Percentiles rank a stretch among this genome's conserved stretches.
Conservation (phyloP, 2,113 vertebrate genomes). For the Chinchilla lanigera region DNA sequence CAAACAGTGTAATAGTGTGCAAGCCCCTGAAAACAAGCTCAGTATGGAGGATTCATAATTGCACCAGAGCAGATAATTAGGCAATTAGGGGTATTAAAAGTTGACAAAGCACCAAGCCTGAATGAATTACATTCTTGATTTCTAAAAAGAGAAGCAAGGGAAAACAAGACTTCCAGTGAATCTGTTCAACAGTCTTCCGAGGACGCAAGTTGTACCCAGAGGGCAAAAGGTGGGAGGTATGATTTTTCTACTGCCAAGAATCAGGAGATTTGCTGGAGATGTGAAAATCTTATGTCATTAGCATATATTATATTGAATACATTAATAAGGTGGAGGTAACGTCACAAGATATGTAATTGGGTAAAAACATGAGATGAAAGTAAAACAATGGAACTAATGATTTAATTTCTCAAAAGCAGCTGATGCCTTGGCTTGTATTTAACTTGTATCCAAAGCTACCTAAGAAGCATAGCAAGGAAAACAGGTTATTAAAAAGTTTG, state of each 20-base stretch:
- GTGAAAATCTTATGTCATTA: not conserved
- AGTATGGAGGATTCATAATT: conserved; percentile 69
- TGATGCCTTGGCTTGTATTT: conserved; percentile 64
- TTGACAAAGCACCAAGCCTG: conserved; percentile 56
- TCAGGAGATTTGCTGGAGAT: not conserved
- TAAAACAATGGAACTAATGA: conserved; percentile 68
- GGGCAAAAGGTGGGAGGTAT: not conserved
- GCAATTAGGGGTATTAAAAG: conserved; percentile 75
- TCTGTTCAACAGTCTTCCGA: not conserved
- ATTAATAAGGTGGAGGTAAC: conserved; percentile 77
- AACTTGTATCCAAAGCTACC: conserved; percentile 3
- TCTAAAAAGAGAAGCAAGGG: conserved; percentile 26
- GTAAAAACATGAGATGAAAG: conserved; percentile 55
- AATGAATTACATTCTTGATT: conserved; percentile 66
- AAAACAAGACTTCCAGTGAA: conserved; percentile 35
- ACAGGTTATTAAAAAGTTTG: conserved; percentile 42
- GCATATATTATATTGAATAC: conserved; percentile 31
- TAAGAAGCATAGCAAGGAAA: conserved; percentile 52
- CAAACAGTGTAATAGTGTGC: conserved; percentile 17
- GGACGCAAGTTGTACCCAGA: not conserved
- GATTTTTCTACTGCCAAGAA: not conserved
- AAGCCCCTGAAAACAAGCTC: conserved; percentile 58
- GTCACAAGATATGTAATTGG: conserved; percentile 66
- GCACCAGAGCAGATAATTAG: conserved; percentile 69
- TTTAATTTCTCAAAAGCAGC: conserved; percentile 73